Evolutionary conservation across 1,140 invertebrate genomes (phyloP).

Genomic region (Bombus sylvicola): DNA sequence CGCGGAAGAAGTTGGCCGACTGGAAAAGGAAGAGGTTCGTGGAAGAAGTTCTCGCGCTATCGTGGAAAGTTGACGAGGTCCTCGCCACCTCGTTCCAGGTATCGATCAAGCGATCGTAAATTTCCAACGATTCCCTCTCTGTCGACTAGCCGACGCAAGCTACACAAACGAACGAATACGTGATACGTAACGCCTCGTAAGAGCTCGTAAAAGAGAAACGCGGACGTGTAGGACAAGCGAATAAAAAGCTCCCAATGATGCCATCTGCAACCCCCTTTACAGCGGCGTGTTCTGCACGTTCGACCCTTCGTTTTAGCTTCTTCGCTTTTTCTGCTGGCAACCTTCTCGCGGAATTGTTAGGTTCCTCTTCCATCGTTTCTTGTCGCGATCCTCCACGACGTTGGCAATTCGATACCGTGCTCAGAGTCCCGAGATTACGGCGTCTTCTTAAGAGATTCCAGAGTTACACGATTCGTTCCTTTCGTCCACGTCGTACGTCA

Average conservation of each 20-base stretch:
- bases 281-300: conserved; percentile 50
- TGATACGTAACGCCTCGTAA: conserved; percentile 42
- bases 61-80: conserved; percentile 7
- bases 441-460: conserved; percentile 13
- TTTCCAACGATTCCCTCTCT: background rate
- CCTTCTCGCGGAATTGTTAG: background rate
- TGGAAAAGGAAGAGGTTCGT: background rate
- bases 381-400: background rate
- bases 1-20: background rate
- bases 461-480: background rate
- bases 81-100: conserved; percentile 8
- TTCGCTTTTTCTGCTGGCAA: conserved; percentile 9
- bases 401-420: background rate
- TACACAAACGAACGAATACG: conserved; percentile 7
- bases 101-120: conserved; percentile 45
- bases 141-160: background rate
- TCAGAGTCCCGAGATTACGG: background rate
- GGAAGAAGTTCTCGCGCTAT: background rate
- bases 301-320: conserved; percentile 26
- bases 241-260: conserved; percentile 70
- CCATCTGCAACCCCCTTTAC: conserved; percentile 69
- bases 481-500: background rate
- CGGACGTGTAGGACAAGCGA: conserved; percentile 63
- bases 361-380: background rate
- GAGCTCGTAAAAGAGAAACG: conserved; percentile 69